Base-by-base conservation (phyloP, 2,888 invertebrate species). In the Cotesia congregata region DNA sequence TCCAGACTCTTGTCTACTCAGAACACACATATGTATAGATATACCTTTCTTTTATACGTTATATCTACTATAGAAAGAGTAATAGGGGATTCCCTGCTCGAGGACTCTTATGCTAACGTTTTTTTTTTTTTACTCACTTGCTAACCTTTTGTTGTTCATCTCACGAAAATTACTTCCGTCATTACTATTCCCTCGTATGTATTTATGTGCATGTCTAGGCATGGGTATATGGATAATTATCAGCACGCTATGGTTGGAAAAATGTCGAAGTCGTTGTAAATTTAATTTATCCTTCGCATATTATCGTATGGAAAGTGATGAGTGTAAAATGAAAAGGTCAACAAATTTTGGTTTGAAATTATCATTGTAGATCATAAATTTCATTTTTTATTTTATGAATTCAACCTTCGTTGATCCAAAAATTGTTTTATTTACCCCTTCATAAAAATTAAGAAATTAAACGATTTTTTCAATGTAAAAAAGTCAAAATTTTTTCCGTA, bases 81-180 rank as follows among this genome's bases (percentile, higher is more conserved):
- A 50, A 50, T 50, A 50, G 50, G 50, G 50, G 50, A 50, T 50
- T 12, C 50, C 50, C 50, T 50, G 12, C 50, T 75, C 75, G 77
- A 17, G 68, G 78, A 77, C 69, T 78, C 69, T 78, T 67, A 50
- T 72, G 76, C 38, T 68, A 17, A 17, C 20, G 30, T 38, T 38
- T 65, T 65, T 65, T 30, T 65, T 65, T 30, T 65, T 73, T n/a
- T 62, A 30, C 62, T 38, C 61, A 15, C 39, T 30, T 69, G 6
- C 60, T 30, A 60, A 60, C 30, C n/a, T 71, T 61, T 20, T 83
- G 82, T 82, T 85, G 85, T 86, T 89, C 88, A 87, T 88, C 88
- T 89, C 74, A 71, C 87, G 88, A 87, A 88, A 89, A 89, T 89
- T 89, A 88, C 89, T 88, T 89, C 89, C 89, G 88, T 86, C 83